These are phyloP conservation scores for Hirtodrosophila alboralis DNA, from an alignment of 2,888 invertebrate species.

Conservation along the genomic window DNA sequence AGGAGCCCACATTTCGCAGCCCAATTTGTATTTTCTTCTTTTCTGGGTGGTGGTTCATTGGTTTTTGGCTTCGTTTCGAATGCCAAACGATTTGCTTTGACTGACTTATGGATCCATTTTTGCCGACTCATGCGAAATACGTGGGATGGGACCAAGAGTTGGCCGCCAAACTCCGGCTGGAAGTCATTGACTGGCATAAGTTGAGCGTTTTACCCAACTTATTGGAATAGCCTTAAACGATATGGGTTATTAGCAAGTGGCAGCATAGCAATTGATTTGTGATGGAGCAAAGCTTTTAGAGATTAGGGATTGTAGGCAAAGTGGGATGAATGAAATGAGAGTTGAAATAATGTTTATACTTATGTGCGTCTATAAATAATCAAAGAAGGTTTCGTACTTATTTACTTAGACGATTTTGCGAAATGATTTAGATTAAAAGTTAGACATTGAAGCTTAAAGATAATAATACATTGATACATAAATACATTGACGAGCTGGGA, in stretches of 20 bases:
- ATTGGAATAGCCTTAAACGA: conserved; percentile 42
- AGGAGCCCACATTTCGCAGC: conserved; percentile 30
- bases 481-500: no score
- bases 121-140: conserved; percentile 42
- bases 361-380: no score
- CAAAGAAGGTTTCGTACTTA: no score
- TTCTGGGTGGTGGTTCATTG: no score
- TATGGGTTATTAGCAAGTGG: conserved; percentile 62
- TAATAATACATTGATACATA: no score
- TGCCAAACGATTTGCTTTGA: conserved; percentile 13
- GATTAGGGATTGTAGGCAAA: conserved; percentile 9
- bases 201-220: conserved; percentile 44
- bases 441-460: no score
- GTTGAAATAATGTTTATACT: not conserved
- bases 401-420: no score
- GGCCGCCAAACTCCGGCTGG: not conserved
- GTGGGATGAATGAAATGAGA: conserved; percentile 16
- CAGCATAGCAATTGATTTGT: conserved; percentile 59
- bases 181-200: conserved; percentile 59
- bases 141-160: conserved; percentile 2
- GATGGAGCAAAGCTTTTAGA: conserved; percentile 11
- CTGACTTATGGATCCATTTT: conserved; percentile 46
- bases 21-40: conserved; percentile 13
- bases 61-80: conserved; percentile 2
- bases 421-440: no score